Conservation (phyloP, 2,113 vertebrate genomes). For the Cyprinodon brontotheroides region DNA sequence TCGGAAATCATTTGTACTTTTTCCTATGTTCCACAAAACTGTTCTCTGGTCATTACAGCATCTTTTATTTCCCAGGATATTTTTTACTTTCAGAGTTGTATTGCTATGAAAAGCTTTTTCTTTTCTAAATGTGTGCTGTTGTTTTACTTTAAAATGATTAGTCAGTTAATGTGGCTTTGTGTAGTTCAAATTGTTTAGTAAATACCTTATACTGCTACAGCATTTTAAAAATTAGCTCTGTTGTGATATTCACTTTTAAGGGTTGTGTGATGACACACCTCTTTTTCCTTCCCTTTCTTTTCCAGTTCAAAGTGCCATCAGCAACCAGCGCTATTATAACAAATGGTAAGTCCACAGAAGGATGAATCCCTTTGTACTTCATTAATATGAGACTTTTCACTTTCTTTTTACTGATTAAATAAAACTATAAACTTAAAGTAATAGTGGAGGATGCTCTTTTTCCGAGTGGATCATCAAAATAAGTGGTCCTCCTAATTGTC, state of each 20-base stretch:
- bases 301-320: slow-evolving; percentile 81
- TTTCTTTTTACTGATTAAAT: too few relatives aligned
- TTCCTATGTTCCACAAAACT: background rate
- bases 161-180: slow-evolving; percentile 1
- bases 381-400: too few relatives aligned
- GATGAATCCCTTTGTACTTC: background rate
- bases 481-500: too few relatives aligned
- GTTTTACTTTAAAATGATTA: slow-evolving; percentile 3
- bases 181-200: slow-evolving; percentile 13
- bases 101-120: background rate
- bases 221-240: slow-evolving; percentile 3
- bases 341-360: slow-evolving; percentile 74
- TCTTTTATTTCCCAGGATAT: background rate
- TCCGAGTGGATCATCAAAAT: too few relatives aligned
- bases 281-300: slow-evolving; percentile 24
- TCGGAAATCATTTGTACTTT: slow-evolving; percentile 11
- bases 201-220: slow-evolving; percentile 2
- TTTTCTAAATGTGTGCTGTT: slow-evolving; percentile 10
- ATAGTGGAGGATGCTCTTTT: too few relatives aligned
- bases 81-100: background rate
- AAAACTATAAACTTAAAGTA: too few relatives aligned
- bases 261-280: slow-evolving; percentile 8
- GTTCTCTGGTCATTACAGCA: too few relatives aligned
- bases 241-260: background rate
- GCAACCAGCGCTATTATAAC: slow-evolving; percentile 83